Conservation (phyloP, 1,140 invertebrate genomes). For the Dolichoris vasculosae region DNA sequence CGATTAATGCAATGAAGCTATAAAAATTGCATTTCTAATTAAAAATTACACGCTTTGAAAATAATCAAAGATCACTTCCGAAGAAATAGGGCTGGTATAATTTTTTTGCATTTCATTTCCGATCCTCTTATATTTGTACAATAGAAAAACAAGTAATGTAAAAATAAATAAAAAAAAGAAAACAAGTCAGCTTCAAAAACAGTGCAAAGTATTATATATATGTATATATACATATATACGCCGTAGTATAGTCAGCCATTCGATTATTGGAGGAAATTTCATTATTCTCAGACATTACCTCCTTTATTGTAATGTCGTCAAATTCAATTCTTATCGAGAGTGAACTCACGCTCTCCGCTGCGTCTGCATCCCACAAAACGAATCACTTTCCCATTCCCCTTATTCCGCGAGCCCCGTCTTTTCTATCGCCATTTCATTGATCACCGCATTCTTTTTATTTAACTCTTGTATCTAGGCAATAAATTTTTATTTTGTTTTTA, state of each 20-base stretch:
- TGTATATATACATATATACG: slow-evolving; percentile 5
- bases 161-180: slow-evolving; percentile 3
- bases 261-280: slow-evolving; percentile 72
- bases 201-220: neutral
- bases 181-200: neutral
- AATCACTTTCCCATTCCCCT: slow-evolving; percentile 3
- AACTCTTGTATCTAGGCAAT: no score
- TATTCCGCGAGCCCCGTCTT: slow-evolving; percentile 28
- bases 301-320: slow-evolving; percentile 73
- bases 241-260: slow-evolving; percentile 35
- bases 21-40: neutral
- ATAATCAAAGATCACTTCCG: neutral
- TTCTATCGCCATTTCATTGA: slow-evolving; percentile 38
- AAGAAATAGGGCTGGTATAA: slow-evolving; percentile 33
- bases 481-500: no score
- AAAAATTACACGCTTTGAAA: neutral
- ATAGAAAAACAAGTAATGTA: neutral
- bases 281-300: slow-evolving; percentile 73
- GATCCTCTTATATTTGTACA: neutral
- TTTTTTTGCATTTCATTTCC: neutral
- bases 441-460: neutral
- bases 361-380: slow-evolving; percentile 48
- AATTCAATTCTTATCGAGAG: slow-evolving; percentile 69
- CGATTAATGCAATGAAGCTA: no score
- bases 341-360: slow-evolving; percentile 1